phyloP scores from a whole-genome alignment of 2,113 vertebrate genomes.

The Todiramphus saurophagus region DNA sequence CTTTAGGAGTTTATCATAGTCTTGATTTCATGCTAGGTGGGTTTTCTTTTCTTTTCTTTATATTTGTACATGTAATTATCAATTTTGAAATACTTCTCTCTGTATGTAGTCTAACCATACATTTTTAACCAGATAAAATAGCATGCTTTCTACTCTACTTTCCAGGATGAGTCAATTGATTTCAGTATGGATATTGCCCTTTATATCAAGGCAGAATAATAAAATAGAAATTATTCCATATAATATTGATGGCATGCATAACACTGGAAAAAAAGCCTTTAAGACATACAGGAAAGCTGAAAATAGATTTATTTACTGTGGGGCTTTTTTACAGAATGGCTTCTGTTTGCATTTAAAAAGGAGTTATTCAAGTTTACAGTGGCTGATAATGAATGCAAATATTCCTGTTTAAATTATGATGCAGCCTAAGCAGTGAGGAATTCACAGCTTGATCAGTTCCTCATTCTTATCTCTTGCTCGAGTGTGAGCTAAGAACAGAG shows the following conservation, averaged over 20 bases:
- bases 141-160: not conserved
- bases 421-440: not conserved
- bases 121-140: not conserved
- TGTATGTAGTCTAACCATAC: not conserved
- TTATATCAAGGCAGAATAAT: not conserved
- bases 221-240: not conserved
- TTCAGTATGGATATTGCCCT: not conserved
- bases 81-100: not conserved
- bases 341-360: not conserved
- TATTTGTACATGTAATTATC: not conserved
- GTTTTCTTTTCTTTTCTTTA: slow-evolving; percentile 11
- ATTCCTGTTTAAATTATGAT: not conserved
- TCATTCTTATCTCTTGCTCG: not conserved
- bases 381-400: not conserved
- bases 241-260: not conserved
- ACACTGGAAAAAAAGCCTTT: not conserved
- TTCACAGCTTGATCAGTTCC: not conserved
- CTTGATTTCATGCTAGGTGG: not conserved
- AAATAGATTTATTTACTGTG: not conserved
- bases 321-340: not conserved
- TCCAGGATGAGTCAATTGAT: not conserved
- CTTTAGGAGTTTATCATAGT: not conserved
- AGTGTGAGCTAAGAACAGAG: not conserved
- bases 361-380: not conserved
- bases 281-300: not conserved